Evolutionary conservation across 2,113 vertebrate genomes (phyloP), one percentile per base, ranked within the genome.

Genomic region (Syrmaticus mikado): DNA sequence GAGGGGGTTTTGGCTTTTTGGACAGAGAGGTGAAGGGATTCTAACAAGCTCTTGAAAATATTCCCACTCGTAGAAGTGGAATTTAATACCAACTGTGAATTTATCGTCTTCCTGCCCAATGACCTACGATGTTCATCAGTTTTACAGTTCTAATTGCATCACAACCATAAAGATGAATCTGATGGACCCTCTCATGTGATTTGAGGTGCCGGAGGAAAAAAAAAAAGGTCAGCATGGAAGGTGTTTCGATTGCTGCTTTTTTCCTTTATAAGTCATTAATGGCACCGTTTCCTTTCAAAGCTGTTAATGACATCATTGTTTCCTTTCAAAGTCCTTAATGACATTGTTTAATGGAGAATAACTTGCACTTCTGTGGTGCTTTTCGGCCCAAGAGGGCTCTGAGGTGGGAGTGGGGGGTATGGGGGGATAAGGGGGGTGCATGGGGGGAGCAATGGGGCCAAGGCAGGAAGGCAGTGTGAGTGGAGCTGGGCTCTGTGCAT

Each of bases 281-380:
- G 70, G 82, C 86, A 60, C 65, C 3, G 3, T 60, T 93, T 89
- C 91, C 88, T 91, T n/a, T 27, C 50, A 3, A 36, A 89, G 74
- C 27, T 48, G 82, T 60, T 84, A 43, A 64, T 95, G 89, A 89
- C 92, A 84, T 93, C 91, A 91, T 20, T 70, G 38, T 78, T 95
- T 95, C 88, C 91, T 85, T 40, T 45, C 61, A 21, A 58, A 82
- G 79, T 7, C 82, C 83, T 78, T 65, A 70, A 90, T 94, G 75
- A 78, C 71, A 66, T 61, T 82, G 86, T 85, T 85, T 74, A 65
- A 50, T 65, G 82, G 81, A 65, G 64, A 87, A 87, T 60, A 92
- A 85, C 57, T 85, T 28, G 71, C 55, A 13, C 61, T 85, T 32
- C 19, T 3, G 13, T 0, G 10, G 38, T 3, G 34, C 13, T 70